phyloP scores from a whole-genome alignment of 2,797 vertebrate genomes.

The Crossoptilon crossoptilon region DNA sequence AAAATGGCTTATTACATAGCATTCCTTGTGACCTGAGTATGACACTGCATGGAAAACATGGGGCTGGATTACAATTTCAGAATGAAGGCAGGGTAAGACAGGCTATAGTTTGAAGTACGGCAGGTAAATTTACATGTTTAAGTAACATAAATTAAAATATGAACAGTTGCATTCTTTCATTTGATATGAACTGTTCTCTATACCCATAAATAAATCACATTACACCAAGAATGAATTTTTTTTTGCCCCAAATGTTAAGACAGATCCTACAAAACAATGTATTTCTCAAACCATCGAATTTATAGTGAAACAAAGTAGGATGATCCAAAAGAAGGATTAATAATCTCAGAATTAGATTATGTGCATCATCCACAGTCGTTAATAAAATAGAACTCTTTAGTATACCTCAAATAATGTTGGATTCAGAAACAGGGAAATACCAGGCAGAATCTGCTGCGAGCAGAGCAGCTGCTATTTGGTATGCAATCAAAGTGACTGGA shows the following conservation, averaged over 20 bases:
- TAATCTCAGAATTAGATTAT: not conserved
- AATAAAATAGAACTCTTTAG: not conserved
- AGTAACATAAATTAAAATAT: not conserved
- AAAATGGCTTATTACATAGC: not conserved
- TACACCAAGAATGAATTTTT: not conserved
- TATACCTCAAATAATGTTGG: not conserved
- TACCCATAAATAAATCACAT: not conserved
- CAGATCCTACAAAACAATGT: not conserved
- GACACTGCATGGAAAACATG: not conserved
- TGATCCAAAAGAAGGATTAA: accelerated
- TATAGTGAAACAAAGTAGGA: not conserved
- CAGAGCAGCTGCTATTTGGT: not conserved
- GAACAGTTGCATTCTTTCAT: not conserved
- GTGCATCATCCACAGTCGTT: not conserved
- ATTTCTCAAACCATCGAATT: not conserved
- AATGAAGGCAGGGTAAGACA: not conserved
- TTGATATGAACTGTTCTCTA: not conserved
- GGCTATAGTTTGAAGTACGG: not conserved
- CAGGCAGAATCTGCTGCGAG: not conserved
- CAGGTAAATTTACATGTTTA: not conserved
- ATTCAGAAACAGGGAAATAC: not conserved
- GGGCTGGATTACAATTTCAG: not conserved
- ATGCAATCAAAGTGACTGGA: not conserved
- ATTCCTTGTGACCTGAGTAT: not conserved
- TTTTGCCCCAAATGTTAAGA: not conserved